Conservation (phyloP, 1,140 invertebrate species). For the Temnothorax curvispinosus region DNA sequence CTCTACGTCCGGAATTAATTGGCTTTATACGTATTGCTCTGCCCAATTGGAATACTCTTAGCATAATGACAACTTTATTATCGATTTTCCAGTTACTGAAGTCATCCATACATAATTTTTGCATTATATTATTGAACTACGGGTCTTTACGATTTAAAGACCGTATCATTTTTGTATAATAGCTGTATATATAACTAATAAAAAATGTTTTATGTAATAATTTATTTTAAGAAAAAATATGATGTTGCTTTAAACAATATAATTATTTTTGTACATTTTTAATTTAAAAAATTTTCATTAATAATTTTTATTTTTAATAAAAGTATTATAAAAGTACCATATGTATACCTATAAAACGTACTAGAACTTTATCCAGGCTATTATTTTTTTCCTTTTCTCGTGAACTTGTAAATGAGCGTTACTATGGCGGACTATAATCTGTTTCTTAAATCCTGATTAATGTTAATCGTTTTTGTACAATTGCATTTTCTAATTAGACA, state of each 20-base stretch:
- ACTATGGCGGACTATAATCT: not conserved
- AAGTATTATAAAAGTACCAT: not conserved
- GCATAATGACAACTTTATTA: slow-evolving; percentile 17
- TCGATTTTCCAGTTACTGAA: slow-evolving; percentile 14
- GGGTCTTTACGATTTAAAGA: not conserved
- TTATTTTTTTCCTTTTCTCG: not conserved
- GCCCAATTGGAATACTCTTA: slow-evolving; percentile 25
- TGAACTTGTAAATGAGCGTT: not conserved
- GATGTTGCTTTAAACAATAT: not conserved
- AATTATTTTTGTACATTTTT: not conserved
- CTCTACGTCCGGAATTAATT: slow-evolving; percentile 15
- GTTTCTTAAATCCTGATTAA: not conserved
- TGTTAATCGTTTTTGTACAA: not conserved
- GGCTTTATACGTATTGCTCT: slow-evolving; percentile 20
- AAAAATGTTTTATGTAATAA: not conserved
- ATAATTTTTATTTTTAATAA: not conserved
- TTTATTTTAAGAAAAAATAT: not conserved
- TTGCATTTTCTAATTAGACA: not conserved
- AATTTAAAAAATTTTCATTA: not conserved
- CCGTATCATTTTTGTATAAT: not conserved
- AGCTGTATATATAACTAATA: not conserved
- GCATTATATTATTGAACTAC: not conserved
- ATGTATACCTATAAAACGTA: not conserved
- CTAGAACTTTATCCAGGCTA: not conserved
- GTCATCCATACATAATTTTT: not conserved